Base-by-base conservation (phyloP, 35 echinoderm and acorn worm genomes). In the Acanthaster planci region DNA sequence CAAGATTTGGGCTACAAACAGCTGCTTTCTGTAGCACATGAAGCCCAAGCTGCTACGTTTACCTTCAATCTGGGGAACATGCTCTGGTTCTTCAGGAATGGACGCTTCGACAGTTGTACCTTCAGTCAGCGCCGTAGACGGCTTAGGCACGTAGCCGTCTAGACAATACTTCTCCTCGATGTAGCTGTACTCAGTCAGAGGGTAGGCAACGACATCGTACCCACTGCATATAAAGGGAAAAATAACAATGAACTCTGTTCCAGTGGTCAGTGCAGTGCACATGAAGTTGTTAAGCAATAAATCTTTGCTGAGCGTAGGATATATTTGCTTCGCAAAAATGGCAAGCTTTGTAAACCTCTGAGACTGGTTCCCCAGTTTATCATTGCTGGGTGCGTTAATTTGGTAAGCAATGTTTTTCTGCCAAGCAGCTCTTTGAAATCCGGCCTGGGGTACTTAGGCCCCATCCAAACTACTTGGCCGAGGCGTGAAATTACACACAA, bases 171-270 rank as follows among this genome's bases (percentile, higher is more conserved):
- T 89, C 37, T 95, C 89, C 38, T 87, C 80, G 4, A 97, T 76
- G 76, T 85, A 80, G 44, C 40, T 67, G 40, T 85, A 84, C 26
- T 92, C 90, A 57, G 94, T 97, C n/a, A 97, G 78, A 12, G 94
- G 94, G 72, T 97, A 97, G 39, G 55, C 80, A 18, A 97, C 84
- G 23, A 97, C 90, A 83, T 97, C 94, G 87, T 97, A 97, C 39
- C 94, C 90, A 84, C 82, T 86, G 51, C 12, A 76, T 21, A 30
- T 82, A 26, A 37, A 19, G 36, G 55, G 2, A 37, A 59, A 59
- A 59, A 59, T 77, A 35, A 21, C 17, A 17, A 21, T 77, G 76
- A 36, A 26, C 16, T 26, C 17, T 17, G 34, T 36, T 26, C 17
- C 19, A 15, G 1, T 77, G 37, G 17, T 17, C 19, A 3, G 2